Base-by-base conservation (phyloP, 2,113 vertebrate genomes). In the Pipra filicauda region DNA sequence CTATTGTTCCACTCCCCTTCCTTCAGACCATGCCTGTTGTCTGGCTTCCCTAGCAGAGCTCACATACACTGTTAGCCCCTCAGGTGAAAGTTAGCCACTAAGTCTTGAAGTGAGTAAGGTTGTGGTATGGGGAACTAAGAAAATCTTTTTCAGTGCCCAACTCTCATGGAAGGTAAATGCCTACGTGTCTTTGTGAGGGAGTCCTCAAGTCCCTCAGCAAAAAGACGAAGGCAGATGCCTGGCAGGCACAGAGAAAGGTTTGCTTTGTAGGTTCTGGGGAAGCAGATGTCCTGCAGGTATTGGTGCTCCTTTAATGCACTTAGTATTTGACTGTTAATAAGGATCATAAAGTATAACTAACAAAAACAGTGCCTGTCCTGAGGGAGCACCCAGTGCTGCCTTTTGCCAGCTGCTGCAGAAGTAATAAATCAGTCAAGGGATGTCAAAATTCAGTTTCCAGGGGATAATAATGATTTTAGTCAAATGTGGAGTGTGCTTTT, bases 381-480 rank as follows among this genome's bases (percentile, higher is more conserved):
- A 66, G 67, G 37, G 71, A 55, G 58, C 54, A 62, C 46, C 37
- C 46, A 30, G 37, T 31, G 51, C 48, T 84, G 52, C n/a, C 57
- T 81, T 80, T 77, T 91, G 51, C 70, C 57, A 49, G 48, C 37
- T 61, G n/a, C 76, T 92, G 23, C 44, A 70, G 64, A 52, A 22
- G 33, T 69, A 84, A 54, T 86, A 85, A 75, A 90, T 81, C n/a
- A n/a, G 55, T 43, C 33, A 91, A 89, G 61, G 27, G 51, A 89
- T 81, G 21, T 59, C 91, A 84, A 59, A 91, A 69, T 61, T 91
- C 76, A 37, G 22, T 80, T 95, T 92, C 48, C 44, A 43, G 43
- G 12, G 17, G 19, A 18, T 91, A 84, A 92, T 43, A 90, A 84
- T n/a, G 27, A 57, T 86, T 65, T 92, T 77, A 57, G 72, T 90